Evolutionary conservation across 2,113 vertebrate genomes (phyloP).

Genomic region (Lanius collurio): DNA sequence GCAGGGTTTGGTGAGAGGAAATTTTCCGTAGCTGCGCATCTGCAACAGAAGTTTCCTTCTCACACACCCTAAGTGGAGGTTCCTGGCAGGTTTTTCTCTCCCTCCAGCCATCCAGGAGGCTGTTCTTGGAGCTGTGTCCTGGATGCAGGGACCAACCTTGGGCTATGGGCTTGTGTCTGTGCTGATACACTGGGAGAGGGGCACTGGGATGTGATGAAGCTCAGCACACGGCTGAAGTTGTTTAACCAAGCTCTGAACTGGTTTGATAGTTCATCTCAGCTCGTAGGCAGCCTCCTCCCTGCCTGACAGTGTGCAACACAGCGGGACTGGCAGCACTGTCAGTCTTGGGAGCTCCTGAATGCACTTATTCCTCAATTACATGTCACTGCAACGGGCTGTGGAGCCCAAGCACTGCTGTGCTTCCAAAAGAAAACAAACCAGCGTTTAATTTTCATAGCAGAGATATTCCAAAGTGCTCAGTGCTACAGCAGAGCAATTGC

Average conservation of each 20-base stretch:
- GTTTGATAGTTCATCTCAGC: background rate
- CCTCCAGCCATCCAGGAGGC: background rate
- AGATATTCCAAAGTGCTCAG: background rate
- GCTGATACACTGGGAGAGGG: background rate
- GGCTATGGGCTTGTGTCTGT: background rate
- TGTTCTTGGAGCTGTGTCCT: background rate
- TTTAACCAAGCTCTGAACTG: background rate
- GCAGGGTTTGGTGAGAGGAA: background rate
- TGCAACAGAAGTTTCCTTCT: background rate
- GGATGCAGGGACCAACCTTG: background rate
- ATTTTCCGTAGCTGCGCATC: background rate
- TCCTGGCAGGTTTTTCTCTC: background rate
- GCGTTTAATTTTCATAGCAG: background rate
- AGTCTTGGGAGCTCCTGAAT: background rate
- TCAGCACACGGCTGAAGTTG: background rate
- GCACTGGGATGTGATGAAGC: background rate
- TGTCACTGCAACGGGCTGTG: background rate
- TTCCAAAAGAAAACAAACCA: constrained; percentile 8
- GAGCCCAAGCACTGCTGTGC: background rate
- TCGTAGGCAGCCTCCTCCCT: background rate
- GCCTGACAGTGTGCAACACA: background rate
- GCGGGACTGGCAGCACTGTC: background rate
- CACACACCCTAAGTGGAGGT: background rate
- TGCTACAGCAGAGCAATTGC: background rate
- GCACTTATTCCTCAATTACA: background rate